Evolutionary conservation across 2,888 invertebrate genomes (phyloP).

Genomic region (Dynastes grantii): DNA sequence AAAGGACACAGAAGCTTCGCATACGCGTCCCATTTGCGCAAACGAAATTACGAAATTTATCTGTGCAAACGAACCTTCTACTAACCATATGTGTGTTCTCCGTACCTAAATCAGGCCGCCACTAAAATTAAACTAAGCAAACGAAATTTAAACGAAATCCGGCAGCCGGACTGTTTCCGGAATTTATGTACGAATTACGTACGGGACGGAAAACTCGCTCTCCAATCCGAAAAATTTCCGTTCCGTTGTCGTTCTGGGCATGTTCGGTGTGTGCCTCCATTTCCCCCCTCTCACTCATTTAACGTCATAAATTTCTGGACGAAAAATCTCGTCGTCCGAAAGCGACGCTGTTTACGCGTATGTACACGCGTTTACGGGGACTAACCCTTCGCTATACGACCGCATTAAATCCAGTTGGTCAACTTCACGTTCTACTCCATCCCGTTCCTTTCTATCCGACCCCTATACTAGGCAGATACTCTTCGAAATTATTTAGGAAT

Average conservation of each 20-base stretch:
- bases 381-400: slow-evolving; percentile 48
- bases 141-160: slow-evolving; percentile 45
- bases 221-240: slow-evolving; percentile 32
- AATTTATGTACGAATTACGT: slow-evolving; percentile 39
- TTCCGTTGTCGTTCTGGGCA: slow-evolving; percentile 9
- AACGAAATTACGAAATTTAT: slow-evolving; percentile 38
- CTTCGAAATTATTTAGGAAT: slow-evolving; percentile 41
- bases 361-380: slow-evolving; percentile 47
- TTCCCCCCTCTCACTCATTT: slow-evolving; percentile 5
- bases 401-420: slow-evolving; percentile 47
- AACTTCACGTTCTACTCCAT: slow-evolving; percentile 28
- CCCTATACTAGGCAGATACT: slow-evolving; percentile 25
- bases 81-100: slow-evolving; percentile 32
- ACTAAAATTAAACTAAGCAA: slow-evolving; percentile 49
- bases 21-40: neutral
- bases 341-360: slow-evolving; percentile 45
- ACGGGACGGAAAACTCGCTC: slow-evolving; percentile 11
- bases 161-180: slow-evolving; percentile 37
- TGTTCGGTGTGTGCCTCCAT: slow-evolving; percentile 11
- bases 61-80: slow-evolving; percentile 18
- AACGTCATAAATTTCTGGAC: slow-evolving; percentile 45
- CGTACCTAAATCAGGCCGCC: slow-evolving; percentile 42
- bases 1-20: neutral
- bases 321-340: slow-evolving; percentile 44
- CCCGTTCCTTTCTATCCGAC: neutral